Conservation (phyloP, 2,888 invertebrate genomes). For the Chloroclystis v-ata region DNA sequence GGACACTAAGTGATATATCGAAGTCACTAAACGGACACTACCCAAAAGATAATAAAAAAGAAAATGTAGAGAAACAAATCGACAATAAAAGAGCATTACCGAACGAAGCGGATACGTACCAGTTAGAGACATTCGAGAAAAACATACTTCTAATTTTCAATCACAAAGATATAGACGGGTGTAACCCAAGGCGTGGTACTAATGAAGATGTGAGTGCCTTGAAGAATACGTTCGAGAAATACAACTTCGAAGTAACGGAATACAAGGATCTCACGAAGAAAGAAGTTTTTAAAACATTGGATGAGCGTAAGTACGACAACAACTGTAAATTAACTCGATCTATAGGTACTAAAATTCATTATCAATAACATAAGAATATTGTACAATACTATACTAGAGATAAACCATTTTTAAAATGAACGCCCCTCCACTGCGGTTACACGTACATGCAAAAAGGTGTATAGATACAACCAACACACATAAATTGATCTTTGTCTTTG, state of each 20-base stretch:
- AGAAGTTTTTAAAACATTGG: constrained; percentile 42
- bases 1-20: too few species aligned
- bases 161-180: constrained; percentile 48
- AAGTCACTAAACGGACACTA: too few species aligned
- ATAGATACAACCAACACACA: too few species aligned
- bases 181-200: constrained; percentile 49
- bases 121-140: constrained; percentile 57
- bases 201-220: constrained; percentile 51
- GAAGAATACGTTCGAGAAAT: constrained; percentile 44
- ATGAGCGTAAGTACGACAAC: constrained; percentile 46
- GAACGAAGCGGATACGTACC: constrained; percentile 49
- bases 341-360: too few species aligned
- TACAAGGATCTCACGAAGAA: constrained; percentile 47
- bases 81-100: constrained; percentile 35
- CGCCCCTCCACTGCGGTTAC: too few species aligned
- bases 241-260: constrained; percentile 48
- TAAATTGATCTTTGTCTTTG: too few species aligned
- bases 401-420: too few species aligned
- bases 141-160: constrained; percentile 58
- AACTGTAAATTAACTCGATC: too few species aligned
- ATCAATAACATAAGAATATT: too few species aligned
- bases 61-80: background rate
- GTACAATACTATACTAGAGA: too few species aligned
- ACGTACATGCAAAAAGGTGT: too few species aligned
- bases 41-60: background rate